A percentile compares a stretch with the other conserved stretches of the same genome.
These are phyloP conservation scores for Ceriagrion tenellum DNA, from an alignment of 2,888 invertebrate species.

Conservation along the genomic window DNA sequence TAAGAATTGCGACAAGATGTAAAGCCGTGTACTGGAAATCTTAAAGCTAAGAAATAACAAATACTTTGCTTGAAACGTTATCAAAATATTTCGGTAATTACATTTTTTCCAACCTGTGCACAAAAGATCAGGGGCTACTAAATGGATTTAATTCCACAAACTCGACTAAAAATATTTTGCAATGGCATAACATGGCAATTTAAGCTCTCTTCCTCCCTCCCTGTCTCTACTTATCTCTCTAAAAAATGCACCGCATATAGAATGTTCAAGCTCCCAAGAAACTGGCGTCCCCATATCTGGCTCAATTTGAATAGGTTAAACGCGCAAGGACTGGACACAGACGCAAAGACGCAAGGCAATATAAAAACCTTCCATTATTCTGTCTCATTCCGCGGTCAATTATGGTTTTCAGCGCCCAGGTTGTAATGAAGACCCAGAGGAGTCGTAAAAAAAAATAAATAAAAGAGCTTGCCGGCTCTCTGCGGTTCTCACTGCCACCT, in stretches of 20 bases:
- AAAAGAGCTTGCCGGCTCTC: background rate
- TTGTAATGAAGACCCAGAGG: constrained; percentile 65
- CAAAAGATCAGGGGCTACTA: too few relatives aligned
- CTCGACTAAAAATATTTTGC: too few relatives aligned
- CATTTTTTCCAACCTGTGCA: too few relatives aligned
- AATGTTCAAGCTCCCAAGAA: background rate
- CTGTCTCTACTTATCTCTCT: background rate
- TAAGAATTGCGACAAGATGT: too few relatives aligned
- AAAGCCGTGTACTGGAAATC: too few relatives aligned
- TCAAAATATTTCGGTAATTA: too few relatives aligned
- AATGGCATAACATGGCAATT: too few relatives aligned
- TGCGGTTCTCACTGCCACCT: constrained; percentile 61
- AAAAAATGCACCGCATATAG: background rate
- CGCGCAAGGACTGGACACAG: background rate
- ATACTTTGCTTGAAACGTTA: too few relatives aligned
- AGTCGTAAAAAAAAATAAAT: constrained; percentile 63
- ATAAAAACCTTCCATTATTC: constrained; percentile 65
- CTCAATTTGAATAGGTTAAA: constrained; percentile 2
- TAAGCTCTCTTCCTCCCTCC: too few relatives aligned
- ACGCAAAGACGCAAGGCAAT: constrained; percentile 49
- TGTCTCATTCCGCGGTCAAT: constrained; percentile 64
- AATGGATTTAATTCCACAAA: too few relatives aligned
- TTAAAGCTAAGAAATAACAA: too few relatives aligned
- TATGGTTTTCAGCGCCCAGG: constrained; percentile 66
- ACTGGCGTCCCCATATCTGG: background rate